Evolutionary conservation across 2,888 invertebrate species (phyloP).

Genomic region (Dorcus parallelipipedus): DNA sequence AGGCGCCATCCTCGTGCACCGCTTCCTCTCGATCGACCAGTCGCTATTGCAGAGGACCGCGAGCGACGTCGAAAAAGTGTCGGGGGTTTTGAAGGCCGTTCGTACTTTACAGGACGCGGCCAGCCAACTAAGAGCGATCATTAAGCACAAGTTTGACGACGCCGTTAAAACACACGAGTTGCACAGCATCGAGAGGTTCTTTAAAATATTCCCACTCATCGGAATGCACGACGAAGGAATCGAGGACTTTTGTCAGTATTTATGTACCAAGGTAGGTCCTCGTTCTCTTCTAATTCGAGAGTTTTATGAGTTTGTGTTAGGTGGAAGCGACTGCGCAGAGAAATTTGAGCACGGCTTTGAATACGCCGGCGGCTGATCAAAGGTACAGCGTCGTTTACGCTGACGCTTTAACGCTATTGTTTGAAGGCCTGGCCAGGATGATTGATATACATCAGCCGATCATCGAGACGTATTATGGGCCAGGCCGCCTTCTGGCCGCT

Average conservation of each 20-base stretch:
- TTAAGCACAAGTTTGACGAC: slow-evolving; percentile 83
- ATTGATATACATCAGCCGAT: slow-evolving; percentile 86
- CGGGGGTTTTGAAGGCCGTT: slow-evolving; percentile 69
- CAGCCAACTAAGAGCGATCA: slow-evolving; percentile 64
- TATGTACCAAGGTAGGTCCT: slow-evolving; percentile 69
- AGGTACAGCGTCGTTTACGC: slow-evolving; percentile 76
- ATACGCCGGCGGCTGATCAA: slow-evolving; percentile 64
- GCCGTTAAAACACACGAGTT: slow-evolving; percentile 85
- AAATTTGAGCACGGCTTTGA: slow-evolving; percentile 66
- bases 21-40: slow-evolving; percentile 92
- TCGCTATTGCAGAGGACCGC: slow-evolving; percentile 73
- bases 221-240: slow-evolving; percentile 90
- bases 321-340: slow-evolving; percentile 67
- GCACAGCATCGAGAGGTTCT: slow-evolving; percentile 88
- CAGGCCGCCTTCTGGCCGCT: slow-evolving; percentile 69
- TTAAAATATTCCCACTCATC: slow-evolving; percentile 94
- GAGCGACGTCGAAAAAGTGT: slow-evolving; percentile 68
- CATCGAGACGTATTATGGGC: slow-evolving; percentile 85
- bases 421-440: slow-evolving; percentile 74
- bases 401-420: slow-evolving; percentile 77
- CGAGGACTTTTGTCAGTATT: slow-evolving; percentile 79
- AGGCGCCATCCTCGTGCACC: slow-evolving; percentile 92
- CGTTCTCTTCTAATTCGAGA: not conserved
- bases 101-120: slow-evolving; percentile 74
- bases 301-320: slow-evolving; percentile 34